Evolutionary conservation across 2,888 invertebrate species (phyloP).

Genomic region (Eustalomyia histrio): DNA sequence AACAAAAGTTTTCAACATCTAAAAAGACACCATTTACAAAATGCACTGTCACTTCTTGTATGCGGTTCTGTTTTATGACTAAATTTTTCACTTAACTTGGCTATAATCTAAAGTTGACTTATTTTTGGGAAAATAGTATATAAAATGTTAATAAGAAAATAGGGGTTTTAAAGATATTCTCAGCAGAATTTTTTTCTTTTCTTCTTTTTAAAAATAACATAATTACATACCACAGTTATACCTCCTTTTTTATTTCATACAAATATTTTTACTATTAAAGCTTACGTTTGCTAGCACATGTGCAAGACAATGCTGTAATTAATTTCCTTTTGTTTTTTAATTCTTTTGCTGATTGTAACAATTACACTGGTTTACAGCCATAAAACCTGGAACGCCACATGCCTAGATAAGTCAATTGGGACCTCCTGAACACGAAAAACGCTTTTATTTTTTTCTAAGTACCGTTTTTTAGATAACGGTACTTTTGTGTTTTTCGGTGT

Average conservation of each 20-base stretch:
- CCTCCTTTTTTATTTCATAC: background rate
- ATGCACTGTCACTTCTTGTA: background rate
- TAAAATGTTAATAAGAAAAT: background rate
- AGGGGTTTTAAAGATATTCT: too few relatives aligned
- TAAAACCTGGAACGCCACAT: too few relatives aligned
- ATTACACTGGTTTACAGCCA: too few relatives aligned
- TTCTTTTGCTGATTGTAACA: constrained; percentile 50
- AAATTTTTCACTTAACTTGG: constrained; percentile 41
- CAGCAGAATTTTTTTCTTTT: too few relatives aligned
- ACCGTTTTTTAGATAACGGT: too few relatives aligned
- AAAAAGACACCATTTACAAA: too few relatives aligned
- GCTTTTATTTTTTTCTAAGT: too few relatives aligned
- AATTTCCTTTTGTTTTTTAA: constrained; percentile 32
- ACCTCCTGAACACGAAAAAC: too few relatives aligned
- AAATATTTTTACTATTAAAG: constrained; percentile 24
- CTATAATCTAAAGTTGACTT: background rate
- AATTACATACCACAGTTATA: background rate
- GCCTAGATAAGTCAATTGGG: too few relatives aligned
- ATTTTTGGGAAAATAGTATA: background rate
- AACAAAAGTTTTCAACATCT: too few relatives aligned
- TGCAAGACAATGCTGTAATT: constrained; percentile 49
- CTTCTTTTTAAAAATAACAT: too few relatives aligned
- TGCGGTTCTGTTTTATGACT: constrained; percentile 13
- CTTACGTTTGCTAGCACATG: constrained; percentile 36
- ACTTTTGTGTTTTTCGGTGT: too few relatives aligned